Evolutionary conservation across 2,113 vertebrate genomes (phyloP).

Genomic region (Scophthalmus maximus): DNA sequence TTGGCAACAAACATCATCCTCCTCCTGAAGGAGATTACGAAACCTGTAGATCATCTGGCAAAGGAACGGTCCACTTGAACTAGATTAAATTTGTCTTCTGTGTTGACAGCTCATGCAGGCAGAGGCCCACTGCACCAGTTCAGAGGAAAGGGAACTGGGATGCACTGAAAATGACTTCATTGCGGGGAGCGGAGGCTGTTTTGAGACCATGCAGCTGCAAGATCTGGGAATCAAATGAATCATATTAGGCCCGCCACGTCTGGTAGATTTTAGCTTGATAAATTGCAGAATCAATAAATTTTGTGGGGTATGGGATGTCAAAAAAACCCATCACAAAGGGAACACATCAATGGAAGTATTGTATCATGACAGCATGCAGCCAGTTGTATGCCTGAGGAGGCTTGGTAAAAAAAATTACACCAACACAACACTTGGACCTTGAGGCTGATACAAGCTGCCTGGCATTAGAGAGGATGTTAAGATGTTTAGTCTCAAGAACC

Average conservation of each 20-base stretch:
- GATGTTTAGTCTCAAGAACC: conserved; percentile 60
- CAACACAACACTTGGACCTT: conserved; percentile 38
- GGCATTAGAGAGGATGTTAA: conserved; percentile 72
- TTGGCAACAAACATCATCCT: not conserved
- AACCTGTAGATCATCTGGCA: not conserved
- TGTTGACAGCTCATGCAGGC: conserved; percentile 28
- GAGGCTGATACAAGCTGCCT: conserved; percentile 34
- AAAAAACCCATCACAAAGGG: conserved; percentile 2
- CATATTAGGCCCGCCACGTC: not conserved
- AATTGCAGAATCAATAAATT: conserved; percentile 17
- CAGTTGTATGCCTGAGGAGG: conserved; percentile 3
- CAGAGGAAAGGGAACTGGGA: not conserved
- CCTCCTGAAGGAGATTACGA: not conserved
- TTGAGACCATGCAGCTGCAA: not conserved
- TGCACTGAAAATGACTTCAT: conserved; percentile 2
- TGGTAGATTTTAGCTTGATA: not conserved
- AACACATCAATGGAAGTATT: not conserved
- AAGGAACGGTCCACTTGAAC: conserved; percentile 9
- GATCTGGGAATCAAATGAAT: not conserved
- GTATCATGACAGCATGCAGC: conserved; percentile 6
- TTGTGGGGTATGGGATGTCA: not conserved
- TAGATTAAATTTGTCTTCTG: conserved; percentile 14
- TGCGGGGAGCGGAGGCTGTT: conserved; percentile 1
- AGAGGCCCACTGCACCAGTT: conserved; percentile 9
- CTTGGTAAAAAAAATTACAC: conserved; percentile 38